Conservation (phyloP, 2,888 invertebrate species). For the Leptothorax acervorum region DNA sequence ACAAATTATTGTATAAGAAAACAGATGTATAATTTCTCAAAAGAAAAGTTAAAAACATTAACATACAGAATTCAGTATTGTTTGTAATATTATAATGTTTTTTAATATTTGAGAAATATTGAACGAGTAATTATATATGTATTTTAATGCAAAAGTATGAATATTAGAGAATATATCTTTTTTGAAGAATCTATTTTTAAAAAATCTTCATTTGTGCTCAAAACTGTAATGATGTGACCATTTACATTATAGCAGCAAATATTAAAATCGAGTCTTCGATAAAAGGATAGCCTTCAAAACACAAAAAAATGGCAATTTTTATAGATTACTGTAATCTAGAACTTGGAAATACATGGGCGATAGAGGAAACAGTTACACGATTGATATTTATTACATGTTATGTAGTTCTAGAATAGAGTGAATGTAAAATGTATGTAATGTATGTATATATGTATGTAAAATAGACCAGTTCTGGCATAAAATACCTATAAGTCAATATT, state of each 20-base stretch:
- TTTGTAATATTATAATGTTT: too few relatives aligned
- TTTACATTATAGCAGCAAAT: not conserved
- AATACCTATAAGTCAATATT: not conserved
- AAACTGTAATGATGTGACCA: not conserved
- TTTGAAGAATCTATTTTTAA: too few relatives aligned
- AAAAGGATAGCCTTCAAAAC: not conserved
- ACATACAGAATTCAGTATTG: not conserved
- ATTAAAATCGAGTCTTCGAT: not conserved
- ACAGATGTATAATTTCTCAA: not conserved
- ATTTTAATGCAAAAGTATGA: not conserved
- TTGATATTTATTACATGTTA: not conserved
- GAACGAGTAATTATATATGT: not conserved
- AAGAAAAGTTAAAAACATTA: slow-evolving; percentile 2
- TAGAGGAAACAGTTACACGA: not conserved
- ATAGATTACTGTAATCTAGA: not conserved
- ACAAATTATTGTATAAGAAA: not conserved
- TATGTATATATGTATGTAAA: not conserved
- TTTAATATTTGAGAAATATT: not conserved
- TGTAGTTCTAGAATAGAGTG: not conserved
- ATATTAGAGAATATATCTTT: not conserved
- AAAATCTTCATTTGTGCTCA: too few relatives aligned
- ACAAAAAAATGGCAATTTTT: not conserved
- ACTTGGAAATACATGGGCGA: not conserved
- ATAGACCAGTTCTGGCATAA: not conserved
- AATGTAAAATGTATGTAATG: not conserved